Percentiles rank a stretch among this genome's conserved stretches.
Evolutionary conservation across 2,888 invertebrate genomes (phyloP).

Genomic region (Papilio elwesi): DNA sequence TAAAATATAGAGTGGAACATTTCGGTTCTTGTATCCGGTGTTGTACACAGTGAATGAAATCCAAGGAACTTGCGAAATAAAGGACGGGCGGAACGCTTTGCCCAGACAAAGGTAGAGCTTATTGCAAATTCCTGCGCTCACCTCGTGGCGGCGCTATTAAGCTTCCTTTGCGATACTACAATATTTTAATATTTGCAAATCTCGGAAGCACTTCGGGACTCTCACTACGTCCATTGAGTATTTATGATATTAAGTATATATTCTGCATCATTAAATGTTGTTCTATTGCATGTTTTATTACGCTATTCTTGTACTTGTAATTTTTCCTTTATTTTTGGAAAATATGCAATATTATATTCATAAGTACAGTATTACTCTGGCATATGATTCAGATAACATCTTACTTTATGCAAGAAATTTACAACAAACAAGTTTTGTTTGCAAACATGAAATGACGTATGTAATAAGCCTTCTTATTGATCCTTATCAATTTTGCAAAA

Average conservation of each 20-base stretch:
- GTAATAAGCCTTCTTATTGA: too few species aligned
- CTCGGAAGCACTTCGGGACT: constrained; percentile 16
- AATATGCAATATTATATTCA: neutral
- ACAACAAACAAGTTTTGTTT: too few species aligned
- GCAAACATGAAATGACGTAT: too few species aligned
- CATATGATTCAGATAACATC: too few species aligned
- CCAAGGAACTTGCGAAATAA: constrained; percentile 75
- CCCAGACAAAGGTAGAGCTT: constrained; percentile 76
- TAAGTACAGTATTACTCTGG: too few species aligned
- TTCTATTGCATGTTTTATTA: neutral
- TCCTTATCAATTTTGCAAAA: too few species aligned
- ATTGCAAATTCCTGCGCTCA: constrained; percentile 80
- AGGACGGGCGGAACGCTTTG: constrained; percentile 59
- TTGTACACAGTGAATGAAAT: constrained; percentile 70
- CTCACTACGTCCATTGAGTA: constrained; percentile 13
- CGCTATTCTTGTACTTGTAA: neutral
- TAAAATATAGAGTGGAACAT: constrained; percentile 51
- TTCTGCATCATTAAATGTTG: neutral
- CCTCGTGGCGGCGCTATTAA: constrained; percentile 69
- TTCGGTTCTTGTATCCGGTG: constrained; percentile 51
- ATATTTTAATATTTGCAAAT: constrained; percentile 52
- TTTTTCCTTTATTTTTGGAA: neutral
- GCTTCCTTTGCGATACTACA: constrained; percentile 65
- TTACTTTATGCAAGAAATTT: too few species aligned
- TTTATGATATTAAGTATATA: constrained; percentile 9